These are phyloP conservation scores for Alviniconcha strummeri DNA, from an alignment of 2,888 invertebrate genomes.

Conservation along the genomic window DNA sequence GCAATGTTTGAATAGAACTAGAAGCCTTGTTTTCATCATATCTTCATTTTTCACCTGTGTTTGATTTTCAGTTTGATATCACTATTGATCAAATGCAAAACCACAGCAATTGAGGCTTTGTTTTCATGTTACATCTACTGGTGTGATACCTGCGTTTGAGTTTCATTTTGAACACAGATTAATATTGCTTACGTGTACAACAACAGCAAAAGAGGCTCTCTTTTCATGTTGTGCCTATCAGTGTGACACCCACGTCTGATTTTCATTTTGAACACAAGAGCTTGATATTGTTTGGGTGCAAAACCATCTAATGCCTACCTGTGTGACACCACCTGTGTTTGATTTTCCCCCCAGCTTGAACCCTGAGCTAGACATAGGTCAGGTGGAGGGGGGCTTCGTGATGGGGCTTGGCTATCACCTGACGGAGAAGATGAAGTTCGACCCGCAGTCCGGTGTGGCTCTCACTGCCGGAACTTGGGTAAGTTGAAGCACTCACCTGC, in stretches of 20 bases:
- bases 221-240: constrained; percentile 56
- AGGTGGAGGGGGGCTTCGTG: constrained; percentile 82
- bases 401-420: constrained; percentile 87
- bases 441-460: constrained; percentile 80
- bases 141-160: no score
- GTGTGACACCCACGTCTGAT: no score
- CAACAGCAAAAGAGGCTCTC: constrained; percentile 80
- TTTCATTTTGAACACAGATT: no score
- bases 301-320: no score
- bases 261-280: no score
- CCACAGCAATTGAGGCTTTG: constrained; percentile 80
- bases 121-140: constrained; percentile 56
- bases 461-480: constrained; percentile 86
- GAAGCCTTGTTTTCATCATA: not conserved
- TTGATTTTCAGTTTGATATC: constrained; percentile 48
- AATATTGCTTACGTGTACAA: no score
- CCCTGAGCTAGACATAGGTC: constrained; percentile 73
- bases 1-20: not conserved
- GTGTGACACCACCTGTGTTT: no score
- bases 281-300: no score
- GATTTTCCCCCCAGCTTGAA: constrained; percentile 54
- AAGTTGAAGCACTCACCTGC: constrained; percentile 14
- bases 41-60: not conserved
- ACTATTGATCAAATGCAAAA: constrained; percentile 73
- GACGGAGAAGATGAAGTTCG: constrained; percentile 82